Evolutionary conservation across 1,140 invertebrate genomes (phyloP).

Genomic region (Drosophila ogumai): DNA sequence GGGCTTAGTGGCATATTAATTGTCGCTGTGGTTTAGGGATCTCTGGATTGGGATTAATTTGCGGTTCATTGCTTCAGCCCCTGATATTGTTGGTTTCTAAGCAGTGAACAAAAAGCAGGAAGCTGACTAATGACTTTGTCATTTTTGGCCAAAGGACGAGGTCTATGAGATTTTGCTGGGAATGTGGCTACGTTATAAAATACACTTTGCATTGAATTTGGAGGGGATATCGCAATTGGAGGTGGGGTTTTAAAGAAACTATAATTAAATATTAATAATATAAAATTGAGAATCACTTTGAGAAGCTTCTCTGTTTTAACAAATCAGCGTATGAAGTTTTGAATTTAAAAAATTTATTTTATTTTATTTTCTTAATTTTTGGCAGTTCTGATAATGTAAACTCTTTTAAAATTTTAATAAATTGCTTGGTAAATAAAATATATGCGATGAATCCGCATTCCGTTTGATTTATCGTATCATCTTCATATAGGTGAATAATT

Average conservation of each 20-base stretch:
- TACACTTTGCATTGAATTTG: neutral
- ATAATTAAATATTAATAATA: neutral
- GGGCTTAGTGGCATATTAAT: conserved; percentile 48
- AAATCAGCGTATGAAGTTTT: too few species aligned
- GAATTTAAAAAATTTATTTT: too few species aligned
- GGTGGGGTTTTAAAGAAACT: neutral
- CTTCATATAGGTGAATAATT: too few species aligned
- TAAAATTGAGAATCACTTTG: too few species aligned
- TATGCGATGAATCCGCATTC: too few species aligned
- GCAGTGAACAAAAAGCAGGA: neutral
- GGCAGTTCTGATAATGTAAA: too few species aligned
- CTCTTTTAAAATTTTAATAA: too few species aligned
- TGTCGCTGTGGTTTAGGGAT: conserved; percentile 30
- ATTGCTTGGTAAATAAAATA: too few species aligned
- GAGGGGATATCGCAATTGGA: too few species aligned
- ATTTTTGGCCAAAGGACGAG: neutral
- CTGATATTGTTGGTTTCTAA: neutral
- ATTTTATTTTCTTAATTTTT: too few species aligned
- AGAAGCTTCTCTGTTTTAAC: too few species aligned
- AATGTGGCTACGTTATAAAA: neutral
- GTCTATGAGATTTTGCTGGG: neutral
- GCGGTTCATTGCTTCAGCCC: conserved; percentile 46
- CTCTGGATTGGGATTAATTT: conserved; percentile 46
- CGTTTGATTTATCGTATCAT: too few species aligned
- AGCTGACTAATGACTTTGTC: conserved; percentile 42